These are phyloP conservation scores for Strix aluco DNA, from an alignment of 2,113 vertebrate genomes.

Conservation along the genomic window DNA sequence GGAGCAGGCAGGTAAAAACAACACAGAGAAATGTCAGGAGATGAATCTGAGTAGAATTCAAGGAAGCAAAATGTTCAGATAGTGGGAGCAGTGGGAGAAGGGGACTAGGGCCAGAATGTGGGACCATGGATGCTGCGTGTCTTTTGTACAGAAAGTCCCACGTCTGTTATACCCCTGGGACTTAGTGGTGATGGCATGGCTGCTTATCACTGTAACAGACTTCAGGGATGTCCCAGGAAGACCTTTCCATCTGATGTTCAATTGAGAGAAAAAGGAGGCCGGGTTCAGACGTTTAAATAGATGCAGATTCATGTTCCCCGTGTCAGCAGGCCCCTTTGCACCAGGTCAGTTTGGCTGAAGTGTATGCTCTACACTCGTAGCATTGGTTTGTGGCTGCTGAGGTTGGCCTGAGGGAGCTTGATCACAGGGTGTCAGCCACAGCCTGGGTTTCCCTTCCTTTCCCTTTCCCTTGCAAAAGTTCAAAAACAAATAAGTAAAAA, in stretches of 20 bases:
- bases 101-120: neutral
- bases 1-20: neutral
- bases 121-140: neutral
- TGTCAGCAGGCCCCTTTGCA: neutral
- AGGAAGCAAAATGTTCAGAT: neutral
- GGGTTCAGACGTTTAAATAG: neutral
- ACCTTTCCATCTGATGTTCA: neutral
- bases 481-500: neutral
- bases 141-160: neutral
- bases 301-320: neutral
- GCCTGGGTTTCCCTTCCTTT: neutral
- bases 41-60: neutral
- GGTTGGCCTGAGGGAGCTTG: neutral
- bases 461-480: neutral
- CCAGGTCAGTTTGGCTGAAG: neutral
- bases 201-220: neutral
- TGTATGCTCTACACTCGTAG: neutral
- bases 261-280: neutral
- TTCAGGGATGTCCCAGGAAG: neutral
- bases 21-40: neutral
- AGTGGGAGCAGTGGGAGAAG: neutral
- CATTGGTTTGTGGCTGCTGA: neutral
- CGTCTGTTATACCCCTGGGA: neutral
- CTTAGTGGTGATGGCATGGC: neutral
- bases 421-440: slow-evolving; percentile 6